Percentiles rank a stretch among this genome's conserved stretches.
Evolutionary conservation across 2,888 invertebrate species (phyloP).

Genomic region (Dromius quadrimaculatus): DNA sequence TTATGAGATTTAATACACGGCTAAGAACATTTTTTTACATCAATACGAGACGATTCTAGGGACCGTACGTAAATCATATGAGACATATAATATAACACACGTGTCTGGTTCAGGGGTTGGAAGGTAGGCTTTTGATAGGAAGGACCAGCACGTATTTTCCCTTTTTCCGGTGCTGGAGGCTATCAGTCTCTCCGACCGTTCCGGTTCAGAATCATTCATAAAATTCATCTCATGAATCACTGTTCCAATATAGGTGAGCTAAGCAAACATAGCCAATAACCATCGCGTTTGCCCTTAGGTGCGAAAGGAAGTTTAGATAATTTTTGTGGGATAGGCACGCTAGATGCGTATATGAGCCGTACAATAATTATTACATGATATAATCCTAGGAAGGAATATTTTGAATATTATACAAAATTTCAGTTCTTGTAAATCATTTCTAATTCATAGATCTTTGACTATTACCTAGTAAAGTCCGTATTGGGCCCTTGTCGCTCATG

Average conservation of each 20-base stretch:
- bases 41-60: constrained; percentile 49
- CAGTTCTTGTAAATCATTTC: too few species aligned
- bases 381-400: too few species aligned
- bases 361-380: too few species aligned
- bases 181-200: constrained; percentile 41
- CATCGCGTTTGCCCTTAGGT: constrained; percentile 38
- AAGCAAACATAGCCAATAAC: constrained; percentile 60
- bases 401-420: too few species aligned
- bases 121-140: constrained; percentile 4
- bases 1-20: too few species aligned
- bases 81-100: constrained; percentile 43
- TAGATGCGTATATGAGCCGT: neutral
- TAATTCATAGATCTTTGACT: too few species aligned
- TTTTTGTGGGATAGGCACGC: neutral
- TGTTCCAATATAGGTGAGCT: constrained; percentile 62
- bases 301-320: neutral
- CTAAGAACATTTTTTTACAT: too few species aligned
- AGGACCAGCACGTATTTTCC: constrained; percentile 42
- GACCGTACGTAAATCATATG: constrained; percentile 48
- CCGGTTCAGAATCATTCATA: constrained; percentile 58
- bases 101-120: constrained; percentile 19
- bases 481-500: too few species aligned
- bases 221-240: constrained; percentile 60
- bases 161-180: constrained; percentile 38
- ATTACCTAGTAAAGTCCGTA: too few species aligned